Percentiles rank a stretch among this genome's conserved stretches.
Conservation (phyloP, 2,888 invertebrate species). For the Meteorus colon region DNA sequence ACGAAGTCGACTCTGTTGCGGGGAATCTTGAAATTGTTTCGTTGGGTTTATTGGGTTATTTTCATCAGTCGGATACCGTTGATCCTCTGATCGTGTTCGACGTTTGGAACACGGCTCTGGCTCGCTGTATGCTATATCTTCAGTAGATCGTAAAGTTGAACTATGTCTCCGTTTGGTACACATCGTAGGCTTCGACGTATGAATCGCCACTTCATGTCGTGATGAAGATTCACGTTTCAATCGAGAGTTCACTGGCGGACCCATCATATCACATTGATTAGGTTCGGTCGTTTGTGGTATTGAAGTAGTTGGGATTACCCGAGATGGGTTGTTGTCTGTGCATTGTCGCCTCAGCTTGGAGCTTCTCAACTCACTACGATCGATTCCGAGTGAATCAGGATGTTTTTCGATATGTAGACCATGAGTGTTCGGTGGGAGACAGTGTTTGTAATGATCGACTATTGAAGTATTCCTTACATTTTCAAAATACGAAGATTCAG, state of each 20-base stretch:
- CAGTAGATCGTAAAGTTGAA: conserved; percentile 57
- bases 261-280: conserved; percentile 35
- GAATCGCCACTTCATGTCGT: conserved; percentile 15
- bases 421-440: background rate
- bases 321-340: conserved; percentile 11
- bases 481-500: background rate
- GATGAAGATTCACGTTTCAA: conserved; percentile 41
- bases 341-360: conserved; percentile 43
- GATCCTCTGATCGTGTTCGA: conserved; percentile 67
- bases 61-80: conserved; percentile 70
- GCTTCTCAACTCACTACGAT: conserved; percentile 38
- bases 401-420: conserved; percentile 28
- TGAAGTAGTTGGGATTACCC: conserved; percentile 36
- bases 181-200: conserved; percentile 18
- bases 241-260: conserved; percentile 34
- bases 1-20: conserved; percentile 52
- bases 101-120: conserved; percentile 61
- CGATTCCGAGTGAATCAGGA: background rate
- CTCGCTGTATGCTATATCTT: conserved; percentile 44
- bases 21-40: conserved; percentile 28
- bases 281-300: conserved; percentile 17
- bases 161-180: conserved; percentile 61
- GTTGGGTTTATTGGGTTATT: conserved; percentile 72
- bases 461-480: background rate
- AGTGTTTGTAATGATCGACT: background rate